A percentile compares a stretch with the other conserved stretches of the same genome.
phyloP scores from a whole-genome alignment of 2,888 invertebrate species.

The Thecocarcelia acutangulata region DNA sequence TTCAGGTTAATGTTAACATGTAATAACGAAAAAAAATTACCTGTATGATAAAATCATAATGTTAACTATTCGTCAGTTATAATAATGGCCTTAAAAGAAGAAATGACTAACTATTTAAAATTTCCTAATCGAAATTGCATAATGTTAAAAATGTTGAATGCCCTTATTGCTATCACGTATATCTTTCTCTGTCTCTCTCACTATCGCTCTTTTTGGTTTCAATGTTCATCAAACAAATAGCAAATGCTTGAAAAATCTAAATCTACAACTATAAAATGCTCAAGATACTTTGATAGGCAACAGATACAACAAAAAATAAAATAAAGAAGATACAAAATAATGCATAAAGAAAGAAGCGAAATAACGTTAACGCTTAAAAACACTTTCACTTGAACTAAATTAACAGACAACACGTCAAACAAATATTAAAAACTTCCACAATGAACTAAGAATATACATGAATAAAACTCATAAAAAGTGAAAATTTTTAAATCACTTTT shows the following conservation, averaged over 20 bases:
- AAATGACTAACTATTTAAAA: too few relatives aligned
- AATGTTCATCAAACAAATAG: constrained; percentile 43
- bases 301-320: constrained; percentile 18
- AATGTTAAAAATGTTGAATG: too few relatives aligned
- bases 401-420: constrained; percentile 6
- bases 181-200: not conserved
- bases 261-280: constrained; percentile 26
- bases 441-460: constrained; percentile 30
- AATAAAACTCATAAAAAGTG: constrained; percentile 56
- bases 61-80: too few relatives aligned
- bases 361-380: constrained; percentile 32
- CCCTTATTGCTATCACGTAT: not conserved
- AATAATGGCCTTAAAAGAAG: too few relatives aligned
- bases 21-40: too few relatives aligned
- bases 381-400: constrained; percentile 66
- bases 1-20: too few relatives aligned
- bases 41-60: too few relatives aligned
- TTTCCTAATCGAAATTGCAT: too few relatives aligned
- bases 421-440: constrained; percentile 11
- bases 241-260: constrained; percentile 52
- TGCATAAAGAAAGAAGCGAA: constrained; percentile 39
- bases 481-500: constrained; percentile 45
- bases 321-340: constrained; percentile 23
- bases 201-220: too few relatives aligned
- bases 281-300: constrained; percentile 15